Conservation (phyloP, 2,113 vertebrate species). For the Scophthalmus maximus region DNA sequence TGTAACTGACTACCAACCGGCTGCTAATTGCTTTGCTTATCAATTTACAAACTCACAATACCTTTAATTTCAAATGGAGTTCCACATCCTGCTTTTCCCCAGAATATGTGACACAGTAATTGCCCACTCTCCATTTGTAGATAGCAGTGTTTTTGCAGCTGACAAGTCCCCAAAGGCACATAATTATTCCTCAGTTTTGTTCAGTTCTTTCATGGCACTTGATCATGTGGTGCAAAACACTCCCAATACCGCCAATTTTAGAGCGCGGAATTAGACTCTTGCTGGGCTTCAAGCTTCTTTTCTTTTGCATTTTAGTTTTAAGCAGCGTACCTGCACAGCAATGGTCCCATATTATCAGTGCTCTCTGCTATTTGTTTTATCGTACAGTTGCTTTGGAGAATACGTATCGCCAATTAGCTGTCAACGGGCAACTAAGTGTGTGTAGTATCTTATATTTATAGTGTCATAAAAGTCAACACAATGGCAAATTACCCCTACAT, state of each 20-base stretch:
- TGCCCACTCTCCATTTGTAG: conserved; percentile 61
- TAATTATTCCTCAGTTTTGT: conserved; percentile 73
- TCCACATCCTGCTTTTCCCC: conserved; percentile 36
- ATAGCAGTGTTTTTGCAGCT: conserved; percentile 57
- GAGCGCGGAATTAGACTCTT: conserved; percentile 52
- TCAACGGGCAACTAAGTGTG: conserved; percentile 1
- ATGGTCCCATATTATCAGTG: background rate
- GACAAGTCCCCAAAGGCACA: conserved; percentile 65
- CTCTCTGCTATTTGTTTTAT: background rate
- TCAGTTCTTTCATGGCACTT: conserved; percentile 56
- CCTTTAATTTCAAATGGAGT: conserved; percentile 57
- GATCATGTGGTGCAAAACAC: conserved; percentile 60
- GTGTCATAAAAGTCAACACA: conserved; percentile 7
- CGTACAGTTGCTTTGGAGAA: conserved; percentile 1
- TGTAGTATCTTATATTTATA: conserved; percentile 35
- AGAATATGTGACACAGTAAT: conserved; percentile 63
- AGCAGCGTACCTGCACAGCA: background rate
- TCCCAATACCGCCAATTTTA: conserved; percentile 10
- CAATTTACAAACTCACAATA: conserved; percentile 51
- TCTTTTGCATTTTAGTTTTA: conserved; percentile 28
- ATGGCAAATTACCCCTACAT: background rate
- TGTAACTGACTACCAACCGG: conserved; percentile 25
- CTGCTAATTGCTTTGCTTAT: conserved; percentile 52
- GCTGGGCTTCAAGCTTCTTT: conserved; percentile 26
- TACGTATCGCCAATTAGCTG: background rate